Evolutionary conservation across 2,113 vertebrate species (phyloP).

Genomic region (Dromiciops gliroides): DNA sequence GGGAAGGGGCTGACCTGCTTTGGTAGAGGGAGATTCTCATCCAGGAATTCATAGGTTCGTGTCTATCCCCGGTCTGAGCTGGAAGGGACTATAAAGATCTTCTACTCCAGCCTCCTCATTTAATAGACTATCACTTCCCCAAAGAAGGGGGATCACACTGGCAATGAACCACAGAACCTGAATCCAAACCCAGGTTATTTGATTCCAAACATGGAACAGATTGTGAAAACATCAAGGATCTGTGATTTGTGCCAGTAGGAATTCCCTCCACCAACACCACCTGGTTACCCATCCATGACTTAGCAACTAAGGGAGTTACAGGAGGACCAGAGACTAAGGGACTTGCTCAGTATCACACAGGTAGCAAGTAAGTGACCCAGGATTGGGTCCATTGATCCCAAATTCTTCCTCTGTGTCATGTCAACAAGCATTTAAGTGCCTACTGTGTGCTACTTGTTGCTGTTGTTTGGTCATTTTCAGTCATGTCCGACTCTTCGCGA

Average conservation of each 20-base stretch:
- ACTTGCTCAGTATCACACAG: fast-evolving
- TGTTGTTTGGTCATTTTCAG: no score
- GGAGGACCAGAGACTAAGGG: not conserved
- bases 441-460: no score
- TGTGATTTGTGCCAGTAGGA: not conserved
- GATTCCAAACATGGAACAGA: not conserved
- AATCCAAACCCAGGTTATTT: not conserved
- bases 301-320: no score
- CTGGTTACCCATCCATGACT: not conserved
- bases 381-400: not conserved
- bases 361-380: not conserved
- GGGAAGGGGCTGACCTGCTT: not conserved
- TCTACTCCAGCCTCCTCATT: not conserved
- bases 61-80: not conserved
- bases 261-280: not conserved
- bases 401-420: no score
- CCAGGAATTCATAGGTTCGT: not conserved
- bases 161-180: not conserved
- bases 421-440: no score
- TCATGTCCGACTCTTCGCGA: no score
- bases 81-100: not conserved
- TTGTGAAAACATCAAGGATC: not conserved
- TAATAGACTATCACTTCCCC: not conserved
- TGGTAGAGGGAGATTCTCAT: not conserved
- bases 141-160: not conserved